Evolutionary conservation across 2,797 vertebrate genomes (phyloP), one percentile per base, ranked within the genome.

Genomic region (Malacoctenus gilli): DNA sequence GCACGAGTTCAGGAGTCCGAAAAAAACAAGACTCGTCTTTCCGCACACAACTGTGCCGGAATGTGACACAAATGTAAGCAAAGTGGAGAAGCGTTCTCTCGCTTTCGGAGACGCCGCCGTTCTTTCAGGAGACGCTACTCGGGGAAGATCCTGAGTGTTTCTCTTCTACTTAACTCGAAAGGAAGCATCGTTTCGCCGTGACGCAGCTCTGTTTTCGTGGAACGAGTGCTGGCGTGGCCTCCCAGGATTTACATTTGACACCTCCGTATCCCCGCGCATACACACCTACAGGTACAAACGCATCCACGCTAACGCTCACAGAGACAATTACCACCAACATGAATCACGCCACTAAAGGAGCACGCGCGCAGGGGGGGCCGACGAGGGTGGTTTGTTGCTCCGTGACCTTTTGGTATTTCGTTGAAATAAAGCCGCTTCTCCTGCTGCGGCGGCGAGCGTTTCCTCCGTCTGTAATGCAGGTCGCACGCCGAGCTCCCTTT

Each of bases 341-440:
- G n/a, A 37, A 12, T 19, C 1, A 28, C 19, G 21, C 40, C 42
- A 19, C 28, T 51, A n/a, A 38, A 31, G 35, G 8, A 15, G 36
- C 14, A 4, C 7, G 5, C 8, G 41, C 55, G 25, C 40, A 20
- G n/a, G 25, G 9, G 1, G 13, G 28, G 21, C 42, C n/a, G 43
- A 53, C 32, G 58, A 65, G 35, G 19, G 19, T 38, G 21, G 32
- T 52, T 49, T 31, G 30, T 18, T 61, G 49, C 51, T 36, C 52
- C 37, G 5, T 63, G 74, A 78, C 66, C 68, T 75, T 77, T 74
- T 75, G 72, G 46, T 71, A 64, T 84, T 83, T 79, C 18, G 43
- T 34, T 16, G 35, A 72, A 56, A 59, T 10, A 44, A 67, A 39
- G 59, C 53, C 40, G 10, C 8, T 51, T 23, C 19, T 21, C 28